Evolutionary conservation across 2,113 vertebrate genomes (phyloP), one percentile per base, ranked within the genome.

Genomic region (Megaptera novaeangliae): DNA sequence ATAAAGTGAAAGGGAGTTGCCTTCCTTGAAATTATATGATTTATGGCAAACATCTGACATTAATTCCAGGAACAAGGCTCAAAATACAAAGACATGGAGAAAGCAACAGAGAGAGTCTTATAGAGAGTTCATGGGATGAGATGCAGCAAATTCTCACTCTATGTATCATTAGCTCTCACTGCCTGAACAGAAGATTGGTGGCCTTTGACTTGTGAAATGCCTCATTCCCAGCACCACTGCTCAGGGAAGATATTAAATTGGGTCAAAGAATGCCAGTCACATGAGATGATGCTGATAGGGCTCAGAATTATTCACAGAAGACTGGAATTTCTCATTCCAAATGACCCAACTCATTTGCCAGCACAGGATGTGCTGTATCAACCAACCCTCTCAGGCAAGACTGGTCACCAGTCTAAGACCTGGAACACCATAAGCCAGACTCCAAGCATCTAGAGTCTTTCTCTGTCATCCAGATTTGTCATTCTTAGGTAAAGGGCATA

Each of bases 21-120:
- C 63, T 97, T 96, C 46, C 57, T 85, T 97, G 80, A 95, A 96
- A 96, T 93, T 59, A 46, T 34, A 55, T 97, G 97, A 98, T 97
- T 98, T 96, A 97, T 75, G 44, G 71, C 41, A 86, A 95, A 96
- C 95, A 98, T 97, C 92, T 96, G 94, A 75, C 29, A 97, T 74
- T 97, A 98, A 97, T 98, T 97, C 61, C 71, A 93, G 69, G 39
- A 96, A 96, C 21, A 94, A 94, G 55, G 10, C 13, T 92, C 11
- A 15, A 78, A 82, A 94, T 63, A 95, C 27, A 91, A 95, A 95
- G 63, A 90, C 92, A 77, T 63, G 77, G 41, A 95, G 64, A 95
- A 94, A 96, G 39, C 59, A 94, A 85, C 9, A 89, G 74, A 68
- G 92, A 94, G 75, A 13, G 39, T 78, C 77, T 94, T 57, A 74